These are phyloP conservation scores for Ariopsis seemanni DNA, from an alignment of 2,113 vertebrate genomes.

Conservation along the genomic window DNA sequence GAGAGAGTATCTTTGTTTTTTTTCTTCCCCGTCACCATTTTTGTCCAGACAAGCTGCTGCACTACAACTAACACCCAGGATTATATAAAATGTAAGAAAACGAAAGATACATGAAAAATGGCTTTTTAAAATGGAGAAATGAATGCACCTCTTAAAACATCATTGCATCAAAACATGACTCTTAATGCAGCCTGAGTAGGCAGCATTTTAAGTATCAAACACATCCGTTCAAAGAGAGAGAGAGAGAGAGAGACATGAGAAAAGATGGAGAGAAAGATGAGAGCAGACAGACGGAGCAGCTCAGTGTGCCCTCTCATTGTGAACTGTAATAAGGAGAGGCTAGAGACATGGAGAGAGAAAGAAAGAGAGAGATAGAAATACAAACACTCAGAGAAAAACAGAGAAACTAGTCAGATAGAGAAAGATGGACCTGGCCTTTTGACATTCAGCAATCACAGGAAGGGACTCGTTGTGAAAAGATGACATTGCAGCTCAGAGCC, in stretches of 20 bases:
- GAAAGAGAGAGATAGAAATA: slow-evolving; percentile 48
- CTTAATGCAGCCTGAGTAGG: neutral
- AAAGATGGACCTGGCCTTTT: slow-evolving; percentile 14
- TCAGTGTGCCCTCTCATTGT: neutral
- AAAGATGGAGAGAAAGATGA: neutral
- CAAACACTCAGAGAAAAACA: slow-evolving; percentile 20
- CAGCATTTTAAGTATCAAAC: neutral
- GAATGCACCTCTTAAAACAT: neutral
- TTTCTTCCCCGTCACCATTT: neutral
- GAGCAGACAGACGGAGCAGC: neutral
- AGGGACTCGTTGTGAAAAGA: slow-evolving; percentile 67
- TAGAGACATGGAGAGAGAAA: slow-evolving; percentile 53
- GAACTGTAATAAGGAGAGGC: slow-evolving; percentile 45
- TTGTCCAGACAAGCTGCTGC: neutral
- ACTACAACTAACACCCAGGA: neutral
- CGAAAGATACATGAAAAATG: neutral
- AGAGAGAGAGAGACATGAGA: neutral
- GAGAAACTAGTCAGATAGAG: slow-evolving; percentile 40
- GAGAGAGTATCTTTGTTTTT: neutral
- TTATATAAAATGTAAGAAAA: neutral
- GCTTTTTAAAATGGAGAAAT: neutral
- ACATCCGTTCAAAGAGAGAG: neutral
- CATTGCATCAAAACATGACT: neutral
- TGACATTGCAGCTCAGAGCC: slow-evolving; percentile 64
- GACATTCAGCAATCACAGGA: slow-evolving; percentile 61